A percentile compares a stretch with the other conserved stretches of the same genome.
phyloP scores from a whole-genome alignment of 2,797 vertebrate genomes.

The Denticeps clupeoides region DNA sequence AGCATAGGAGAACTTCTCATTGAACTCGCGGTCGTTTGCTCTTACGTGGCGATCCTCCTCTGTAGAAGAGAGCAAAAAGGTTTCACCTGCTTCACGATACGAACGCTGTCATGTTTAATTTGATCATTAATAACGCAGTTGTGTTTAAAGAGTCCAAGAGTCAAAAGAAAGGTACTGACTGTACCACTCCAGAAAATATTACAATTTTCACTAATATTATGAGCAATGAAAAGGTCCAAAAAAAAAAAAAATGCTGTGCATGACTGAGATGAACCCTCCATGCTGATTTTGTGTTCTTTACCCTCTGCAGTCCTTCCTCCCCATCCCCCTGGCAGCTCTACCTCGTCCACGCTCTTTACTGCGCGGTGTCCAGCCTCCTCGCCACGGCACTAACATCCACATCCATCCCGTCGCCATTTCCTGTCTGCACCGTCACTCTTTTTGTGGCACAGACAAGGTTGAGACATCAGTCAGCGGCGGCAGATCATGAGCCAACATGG shows the following conservation, averaged over 20 bases:
- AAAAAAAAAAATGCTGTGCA: too few species aligned
- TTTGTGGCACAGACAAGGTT: slow-evolving; percentile 17
- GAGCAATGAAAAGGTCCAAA: too few species aligned
- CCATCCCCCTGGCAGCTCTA: slow-evolving; percentile 16
- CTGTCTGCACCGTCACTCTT: slow-evolving; percentile 36
- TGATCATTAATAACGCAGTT: too few species aligned
- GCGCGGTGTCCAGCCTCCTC: slow-evolving; percentile 28
- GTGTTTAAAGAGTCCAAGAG: too few species aligned
- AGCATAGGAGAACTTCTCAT: slow-evolving; percentile 68
- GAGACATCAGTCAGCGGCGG: slow-evolving; percentile 10
- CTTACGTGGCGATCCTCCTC: slow-evolving; percentile 72
- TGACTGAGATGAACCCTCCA: too few species aligned
- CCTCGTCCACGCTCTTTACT: slow-evolving; percentile 29
- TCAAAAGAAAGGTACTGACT: too few species aligned
- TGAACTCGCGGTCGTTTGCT: slow-evolving; percentile 70
- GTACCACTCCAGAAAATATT: too few species aligned
- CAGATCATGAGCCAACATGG: too few species aligned
- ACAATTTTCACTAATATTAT: too few species aligned
- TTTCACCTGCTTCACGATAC: too few species aligned
- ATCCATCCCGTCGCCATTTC: slow-evolving; percentile 39
- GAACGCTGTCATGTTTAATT: too few species aligned
- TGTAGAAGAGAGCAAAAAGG: slow-evolving; percentile 36
- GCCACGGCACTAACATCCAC: slow-evolving; percentile 33
- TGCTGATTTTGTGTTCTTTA: too few species aligned
- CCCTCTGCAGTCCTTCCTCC: neutral